These are phyloP conservation scores for Hyles euphorbiae DNA, from an alignment of 1,140 invertebrate genomes.

Conservation along the genomic window DNA sequence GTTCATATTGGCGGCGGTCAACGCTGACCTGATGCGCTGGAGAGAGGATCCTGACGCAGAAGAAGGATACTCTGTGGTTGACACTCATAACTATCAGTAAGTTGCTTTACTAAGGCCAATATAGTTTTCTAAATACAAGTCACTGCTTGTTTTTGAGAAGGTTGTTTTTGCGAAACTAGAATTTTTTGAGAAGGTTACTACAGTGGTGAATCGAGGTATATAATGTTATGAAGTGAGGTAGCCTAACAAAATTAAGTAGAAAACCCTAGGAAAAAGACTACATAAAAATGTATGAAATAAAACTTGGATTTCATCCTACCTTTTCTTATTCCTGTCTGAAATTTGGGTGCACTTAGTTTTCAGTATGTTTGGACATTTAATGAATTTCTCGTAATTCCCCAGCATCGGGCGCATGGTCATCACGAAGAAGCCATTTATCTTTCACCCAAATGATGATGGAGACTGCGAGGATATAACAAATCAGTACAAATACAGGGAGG, in stretches of 20 bases:
- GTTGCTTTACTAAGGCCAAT: conserved; percentile 22
- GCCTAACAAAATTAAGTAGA: too few species aligned
- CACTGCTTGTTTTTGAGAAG: not conserved
- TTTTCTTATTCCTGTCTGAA: too few species aligned
- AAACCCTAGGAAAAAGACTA: too few species aligned
- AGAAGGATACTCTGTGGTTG: conserved; percentile 79
- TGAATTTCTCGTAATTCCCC: too few species aligned
- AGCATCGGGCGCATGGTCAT: conserved; percentile 86
- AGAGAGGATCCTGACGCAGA: conserved; percentile 75
- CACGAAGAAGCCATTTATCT: conserved; percentile 84
- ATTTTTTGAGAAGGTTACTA: too few species aligned
- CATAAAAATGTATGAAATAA: too few species aligned
- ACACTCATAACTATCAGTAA: conserved; percentile 83
- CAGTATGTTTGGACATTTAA: too few species aligned
- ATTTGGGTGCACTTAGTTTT: too few species aligned
- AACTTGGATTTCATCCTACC: too few species aligned
- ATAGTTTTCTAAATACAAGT: not conserved
- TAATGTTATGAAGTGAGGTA: too few species aligned
- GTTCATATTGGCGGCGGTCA: conserved; percentile 82
- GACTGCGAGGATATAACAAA: conserved; percentile 83
- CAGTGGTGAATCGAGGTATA: too few species aligned
- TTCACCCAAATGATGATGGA: conserved; percentile 81
- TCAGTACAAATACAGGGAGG: conserved; percentile 86
- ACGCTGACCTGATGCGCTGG: conserved; percentile 80
- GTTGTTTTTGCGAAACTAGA: not conserved